Conservation (phyloP, 2,888 invertebrate genomes). For the Drosophila limbata region DNA sequence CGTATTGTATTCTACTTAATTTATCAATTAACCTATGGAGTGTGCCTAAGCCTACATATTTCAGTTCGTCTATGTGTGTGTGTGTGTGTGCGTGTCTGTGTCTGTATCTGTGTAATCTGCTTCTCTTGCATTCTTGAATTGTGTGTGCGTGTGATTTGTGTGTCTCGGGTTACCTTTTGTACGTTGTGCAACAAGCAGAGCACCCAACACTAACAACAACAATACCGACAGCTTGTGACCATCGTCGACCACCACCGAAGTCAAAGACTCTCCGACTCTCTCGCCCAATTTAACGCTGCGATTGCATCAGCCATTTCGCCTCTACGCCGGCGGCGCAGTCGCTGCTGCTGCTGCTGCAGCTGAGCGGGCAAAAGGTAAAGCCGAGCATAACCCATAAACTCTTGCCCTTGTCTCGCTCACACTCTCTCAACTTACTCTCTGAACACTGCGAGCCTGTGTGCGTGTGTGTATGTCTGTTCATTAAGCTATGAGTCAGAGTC, state of each 20-base stretch:
- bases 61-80: neutral
- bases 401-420: slow-evolving; percentile 44
- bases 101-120: slow-evolving; percentile 46
- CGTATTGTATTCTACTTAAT: slow-evolving; percentile 46
- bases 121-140: slow-evolving; percentile 58
- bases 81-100: slow-evolving; percentile 7
- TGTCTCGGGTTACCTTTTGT: slow-evolving; percentile 51
- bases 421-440: neutral
- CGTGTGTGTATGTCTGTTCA: neutral
- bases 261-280: slow-evolving; percentile 38
- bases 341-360: slow-evolving; percentile 17
- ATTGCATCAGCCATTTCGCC: slow-evolving; percentile 78
- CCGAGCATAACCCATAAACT: slow-evolving; percentile 49
- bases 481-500: slow-evolving; percentile 40
- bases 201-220: slow-evolving; percentile 33
- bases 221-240: slow-evolving; percentile 13
- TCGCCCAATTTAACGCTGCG: slow-evolving; percentile 62
- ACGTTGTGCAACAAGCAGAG: slow-evolving; percentile 64
- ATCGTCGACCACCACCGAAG: slow-evolving; percentile 54
- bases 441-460: neutral
- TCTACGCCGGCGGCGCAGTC: slow-evolving; percentile 36
- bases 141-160: slow-evolving; percentile 10
- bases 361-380: slow-evolving; percentile 35
- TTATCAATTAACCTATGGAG: slow-evolving; percentile 55
- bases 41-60: slow-evolving; percentile 37